These are phyloP conservation scores for Idaea biselata DNA, from an alignment of 2,888 invertebrate species.

Conservation along the genomic window DNA sequence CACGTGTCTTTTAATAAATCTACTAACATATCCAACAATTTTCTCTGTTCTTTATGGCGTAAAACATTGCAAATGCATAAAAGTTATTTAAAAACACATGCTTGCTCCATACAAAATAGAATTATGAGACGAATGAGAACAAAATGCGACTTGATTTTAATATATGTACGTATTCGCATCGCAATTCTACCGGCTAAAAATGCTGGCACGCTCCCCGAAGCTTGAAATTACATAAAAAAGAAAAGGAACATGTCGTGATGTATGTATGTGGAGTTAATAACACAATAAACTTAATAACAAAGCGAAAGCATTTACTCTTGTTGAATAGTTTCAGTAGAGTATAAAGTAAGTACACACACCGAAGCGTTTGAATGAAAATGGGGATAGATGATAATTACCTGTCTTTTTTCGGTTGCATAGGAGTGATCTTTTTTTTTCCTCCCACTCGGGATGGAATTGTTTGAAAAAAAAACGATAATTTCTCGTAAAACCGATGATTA, in stretches of 20 bases:
- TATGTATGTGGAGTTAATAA: conserved; percentile 5
- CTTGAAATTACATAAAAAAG: conserved; percentile 56
- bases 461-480: no score
- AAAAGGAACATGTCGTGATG: conserved; percentile 34
- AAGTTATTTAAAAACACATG: conserved; percentile 46
- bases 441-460: no score
- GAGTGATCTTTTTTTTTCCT: no score
- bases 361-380: background rate
- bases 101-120: conserved; percentile 55
- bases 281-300: background rate
- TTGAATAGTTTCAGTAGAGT: background rate
- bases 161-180: conserved; percentile 28
- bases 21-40: background rate
- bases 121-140: conserved; percentile 73
- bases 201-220: conserved; percentile 52
- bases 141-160: conserved; percentile 49
- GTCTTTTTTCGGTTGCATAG: no score
- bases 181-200: conserved; percentile 48
- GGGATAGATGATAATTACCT: no score
- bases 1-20: background rate
- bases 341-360: background rate
- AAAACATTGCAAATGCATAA: conserved; percentile 25
- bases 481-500: no score
- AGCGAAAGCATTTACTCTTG: background rate
- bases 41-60: background rate